Conservation (phyloP, 2,888 invertebrate genomes). For the Troides oblongomaculatus region DNA sequence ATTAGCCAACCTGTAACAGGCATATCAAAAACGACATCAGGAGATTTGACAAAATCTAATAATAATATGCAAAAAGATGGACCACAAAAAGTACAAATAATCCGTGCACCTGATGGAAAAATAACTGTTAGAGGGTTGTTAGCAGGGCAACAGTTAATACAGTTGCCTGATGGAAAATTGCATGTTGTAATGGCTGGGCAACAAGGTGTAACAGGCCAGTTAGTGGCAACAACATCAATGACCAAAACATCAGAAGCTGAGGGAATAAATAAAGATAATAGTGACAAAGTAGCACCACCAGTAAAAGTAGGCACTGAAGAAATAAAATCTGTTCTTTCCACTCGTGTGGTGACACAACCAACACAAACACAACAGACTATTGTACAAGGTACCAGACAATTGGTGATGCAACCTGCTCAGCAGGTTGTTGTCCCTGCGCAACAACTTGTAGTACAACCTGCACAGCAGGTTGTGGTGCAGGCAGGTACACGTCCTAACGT, state of each 20-base stretch:
- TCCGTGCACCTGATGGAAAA: constrained; percentile 94
- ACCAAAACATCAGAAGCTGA: constrained; percentile 44
- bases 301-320: constrained; percentile 22
- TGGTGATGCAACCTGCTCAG: constrained; percentile 34
- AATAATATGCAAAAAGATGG: constrained; percentile 67
- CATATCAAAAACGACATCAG: constrained; percentile 61
- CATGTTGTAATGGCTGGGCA: constrained; percentile 88
- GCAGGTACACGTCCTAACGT: constrained; percentile 40
- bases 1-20: constrained; percentile 80
- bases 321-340: constrained; percentile 4
- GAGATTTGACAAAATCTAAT: constrained; percentile 48
- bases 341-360: constrained; percentile 24
- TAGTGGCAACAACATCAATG: constrained; percentile 62
- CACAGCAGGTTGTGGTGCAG: constrained; percentile 65
- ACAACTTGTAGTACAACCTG: constrained; percentile 31
- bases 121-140: constrained; percentile 94
- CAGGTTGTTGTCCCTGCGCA: constrained; percentile 33
- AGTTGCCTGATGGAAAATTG: constrained; percentile 95
- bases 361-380: constrained; percentile 32
- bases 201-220: constrained; percentile 71
- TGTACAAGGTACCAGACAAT: constrained; percentile 35
- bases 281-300: constrained; percentile 35
- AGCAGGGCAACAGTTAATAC: constrained; percentile 95
- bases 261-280: constrained; percentile 38
- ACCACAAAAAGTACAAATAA: constrained; percentile 92